Base-by-base conservation (phyloP, 2,888 invertebrate species). In the Oscheius myriophilus region DNA sequence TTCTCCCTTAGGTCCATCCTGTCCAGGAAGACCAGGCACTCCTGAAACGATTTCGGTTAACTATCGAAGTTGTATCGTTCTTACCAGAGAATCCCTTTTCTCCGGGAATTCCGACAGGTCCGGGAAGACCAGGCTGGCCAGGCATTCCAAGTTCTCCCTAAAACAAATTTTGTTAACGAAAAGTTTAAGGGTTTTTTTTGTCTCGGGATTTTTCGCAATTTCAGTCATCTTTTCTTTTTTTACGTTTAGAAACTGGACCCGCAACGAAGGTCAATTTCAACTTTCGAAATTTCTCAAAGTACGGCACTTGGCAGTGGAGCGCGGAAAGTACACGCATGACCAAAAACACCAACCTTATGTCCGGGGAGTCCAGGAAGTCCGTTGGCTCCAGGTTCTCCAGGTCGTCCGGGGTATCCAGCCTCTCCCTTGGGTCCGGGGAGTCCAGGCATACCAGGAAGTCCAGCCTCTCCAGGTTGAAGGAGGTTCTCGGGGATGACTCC, bases 81-180 rank as follows among this genome's bases (percentile, higher is more conserved):
- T 33, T 9, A 33, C 33, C 85, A 21, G 82, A 81, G 45, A 78
- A 66, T 72, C 82, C 81, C 70, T 77, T 76, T 72, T 92, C 89
- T 58, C 93, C 93, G 81, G 91, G 90, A 71, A 91, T 90, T 73
- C 93, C 94, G 6, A 92, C 91, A 87, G 92, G 92, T 70, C 96
- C 96, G 73, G 94, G 94, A 77, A 92, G 90, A 62, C 90, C 90
- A 45, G 83, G 84, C 2, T 59, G 46, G 65, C 74, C 78, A 72
- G 88, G 89, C 1, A 87, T 81, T 41, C 92, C 92, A 52, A 88
- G 80, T 26, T 79, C 73, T 63, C 86, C 87, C 71, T 54, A 54
- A 54, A 54, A 33, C 6, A 14, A 12, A 6, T 9, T 14, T 54
- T 33, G 14, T 25, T 2, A 3, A 6, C 33, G 9, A 33, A n/a